Conservation (phyloP, 2,797 vertebrate species). For the Manis pentadactyla region DNA sequence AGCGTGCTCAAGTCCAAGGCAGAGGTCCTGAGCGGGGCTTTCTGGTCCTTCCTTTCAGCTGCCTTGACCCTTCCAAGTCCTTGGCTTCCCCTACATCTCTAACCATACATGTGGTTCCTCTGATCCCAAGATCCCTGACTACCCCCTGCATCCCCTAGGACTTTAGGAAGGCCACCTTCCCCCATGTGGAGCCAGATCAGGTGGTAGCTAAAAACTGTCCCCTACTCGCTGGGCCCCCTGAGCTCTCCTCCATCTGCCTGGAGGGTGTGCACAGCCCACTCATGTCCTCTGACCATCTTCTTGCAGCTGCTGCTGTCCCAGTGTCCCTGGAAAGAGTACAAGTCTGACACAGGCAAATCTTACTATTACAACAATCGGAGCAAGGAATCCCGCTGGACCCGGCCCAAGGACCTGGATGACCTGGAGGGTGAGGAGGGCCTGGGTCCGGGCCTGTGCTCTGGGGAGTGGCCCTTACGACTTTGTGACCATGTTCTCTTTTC, state of each 20-base stretch:
- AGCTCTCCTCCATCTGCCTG: neutral
- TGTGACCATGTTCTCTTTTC: constrained; percentile 64
- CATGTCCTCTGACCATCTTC: constrained; percentile 11
- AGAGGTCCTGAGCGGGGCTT: constrained; percentile 81
- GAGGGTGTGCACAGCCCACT: neutral
- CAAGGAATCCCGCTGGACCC: constrained; percentile 87
- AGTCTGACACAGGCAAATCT: constrained; percentile 86
- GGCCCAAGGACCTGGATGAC: constrained; percentile 86
- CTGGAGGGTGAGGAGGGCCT: constrained; percentile 83
- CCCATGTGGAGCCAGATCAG: neutral
- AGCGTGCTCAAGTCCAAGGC: constrained; percentile 86
- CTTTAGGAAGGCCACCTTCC: constrained; percentile 14
- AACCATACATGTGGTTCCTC: neutral
- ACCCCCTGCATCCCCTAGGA: neutral
- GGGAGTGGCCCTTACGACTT: neutral
- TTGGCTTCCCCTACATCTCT: constrained; percentile 24
- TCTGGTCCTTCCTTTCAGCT: constrained; percentile 55
- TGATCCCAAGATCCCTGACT: constrained; percentile 36
- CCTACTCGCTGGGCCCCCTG: neutral
- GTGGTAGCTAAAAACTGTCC: constrained; percentile 8
- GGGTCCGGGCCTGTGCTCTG: neutral
- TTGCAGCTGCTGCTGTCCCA: constrained; percentile 84
- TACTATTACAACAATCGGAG: constrained; percentile 88
- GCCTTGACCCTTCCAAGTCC: constrained; percentile 35
- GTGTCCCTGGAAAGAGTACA: constrained; percentile 87